phyloP scores from a whole-genome alignment of 2,797 vertebrate species.

The Malacoraja senta region DNA sequence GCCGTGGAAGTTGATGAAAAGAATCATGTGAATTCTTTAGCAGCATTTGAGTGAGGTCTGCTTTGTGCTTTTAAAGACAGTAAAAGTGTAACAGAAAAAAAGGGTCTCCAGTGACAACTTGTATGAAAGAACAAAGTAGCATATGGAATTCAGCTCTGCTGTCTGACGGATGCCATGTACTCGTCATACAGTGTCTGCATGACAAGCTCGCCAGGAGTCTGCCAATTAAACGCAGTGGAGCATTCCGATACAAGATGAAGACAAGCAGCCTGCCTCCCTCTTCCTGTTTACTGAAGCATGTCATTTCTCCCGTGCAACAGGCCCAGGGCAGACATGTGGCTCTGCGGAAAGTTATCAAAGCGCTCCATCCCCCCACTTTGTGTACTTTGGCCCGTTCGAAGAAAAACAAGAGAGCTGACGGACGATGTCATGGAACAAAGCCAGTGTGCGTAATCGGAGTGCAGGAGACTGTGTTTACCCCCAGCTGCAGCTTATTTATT shows the following conservation, averaged over 20 bases:
- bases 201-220: slow-evolving; percentile 35
- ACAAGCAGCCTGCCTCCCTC: slow-evolving; percentile 30
- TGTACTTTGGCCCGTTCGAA: slow-evolving; percentile 8
- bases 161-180: slow-evolving; percentile 28
- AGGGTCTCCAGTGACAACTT: slow-evolving; percentile 5
- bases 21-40: background rate
- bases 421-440: slow-evolving; percentile 25
- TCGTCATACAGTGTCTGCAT: slow-evolving; percentile 21
- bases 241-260: slow-evolving; percentile 34
- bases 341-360: slow-evolving; percentile 32
- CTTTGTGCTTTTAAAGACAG: background rate
- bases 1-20: background rate
- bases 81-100: slow-evolving; percentile 26
- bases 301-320: slow-evolving; percentile 24
- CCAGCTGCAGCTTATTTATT: slow-evolving; percentile 13
- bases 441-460: slow-evolving; percentile 20
- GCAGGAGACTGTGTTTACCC: slow-evolving; percentile 18
- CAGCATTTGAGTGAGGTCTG: slow-evolving; percentile 7
- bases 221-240: slow-evolving; percentile 32
- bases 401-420: slow-evolving; percentile 11
- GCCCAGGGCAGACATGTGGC: slow-evolving; percentile 13
- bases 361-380: background rate
- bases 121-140: slow-evolving; percentile 9
- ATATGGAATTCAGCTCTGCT: slow-evolving; percentile 27
- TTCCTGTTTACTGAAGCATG: slow-evolving; percentile 29